These are phyloP conservation scores for Neoascia interrupta DNA, from an alignment of 2,888 invertebrate genomes.

Conservation along the genomic window DNA sequence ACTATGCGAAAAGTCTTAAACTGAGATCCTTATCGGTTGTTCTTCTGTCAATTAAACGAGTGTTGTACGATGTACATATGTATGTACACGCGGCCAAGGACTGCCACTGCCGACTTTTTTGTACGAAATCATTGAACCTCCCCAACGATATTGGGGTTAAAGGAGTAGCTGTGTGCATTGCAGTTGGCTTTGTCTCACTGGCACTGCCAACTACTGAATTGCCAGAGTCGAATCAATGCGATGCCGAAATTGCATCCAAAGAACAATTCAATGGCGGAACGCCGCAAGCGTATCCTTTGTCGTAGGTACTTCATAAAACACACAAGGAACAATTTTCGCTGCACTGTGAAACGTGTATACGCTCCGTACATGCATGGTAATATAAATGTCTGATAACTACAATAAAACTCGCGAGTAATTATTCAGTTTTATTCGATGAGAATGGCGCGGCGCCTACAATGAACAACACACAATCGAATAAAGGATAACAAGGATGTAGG, in stretches of 20 bases:
- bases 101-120: slow-evolving; percentile 16
- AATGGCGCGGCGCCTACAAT: slow-evolving; percentile 52
- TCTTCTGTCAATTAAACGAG: slow-evolving; percentile 16
- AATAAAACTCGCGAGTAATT: slow-evolving; percentile 55
- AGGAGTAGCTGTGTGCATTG: slow-evolving; percentile 32
- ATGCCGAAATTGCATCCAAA: slow-evolving; percentile 51
- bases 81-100: slow-evolving; percentile 39
- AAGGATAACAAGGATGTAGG: slow-evolving; percentile 50
- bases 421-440: slow-evolving; percentile 62
- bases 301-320: slow-evolving; percentile 43
- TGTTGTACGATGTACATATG: too few species aligned
- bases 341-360: not conserved
- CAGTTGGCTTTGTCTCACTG: slow-evolving; percentile 56
- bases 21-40: slow-evolving; percentile 59
- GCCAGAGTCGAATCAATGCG: slow-evolving; percentile 50
- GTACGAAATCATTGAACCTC: not conserved
- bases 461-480: slow-evolving; percentile 54
- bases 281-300: slow-evolving; percentile 55
- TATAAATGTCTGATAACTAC: slow-evolving; percentile 29
- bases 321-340: slow-evolving; percentile 19
- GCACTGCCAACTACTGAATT: not conserved
- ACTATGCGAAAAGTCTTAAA: slow-evolving; percentile 34
- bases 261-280: slow-evolving; percentile 57
- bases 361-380: too few species aligned
- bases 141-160: not conserved